phyloP scores from a whole-genome alignment of 2,888 invertebrate genomes.

The Eupithecia pulchellata region DNA sequence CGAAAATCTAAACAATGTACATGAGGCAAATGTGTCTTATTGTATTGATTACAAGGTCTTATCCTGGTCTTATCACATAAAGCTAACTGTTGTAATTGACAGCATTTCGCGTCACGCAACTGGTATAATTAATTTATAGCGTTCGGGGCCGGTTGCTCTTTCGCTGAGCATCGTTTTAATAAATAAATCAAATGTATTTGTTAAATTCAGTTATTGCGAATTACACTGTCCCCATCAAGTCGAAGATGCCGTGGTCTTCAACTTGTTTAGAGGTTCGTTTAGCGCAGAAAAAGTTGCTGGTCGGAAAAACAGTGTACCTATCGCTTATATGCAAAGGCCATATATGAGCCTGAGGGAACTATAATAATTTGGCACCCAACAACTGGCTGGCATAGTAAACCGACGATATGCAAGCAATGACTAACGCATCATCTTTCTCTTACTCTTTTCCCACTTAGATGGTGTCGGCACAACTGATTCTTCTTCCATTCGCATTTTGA shows the following conservation, averaged over 20 bases:
- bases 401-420: no score
- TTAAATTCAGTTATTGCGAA: background rate
- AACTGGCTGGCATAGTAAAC: no score
- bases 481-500: no score
- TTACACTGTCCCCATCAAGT: background rate
- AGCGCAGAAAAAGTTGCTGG: no score
- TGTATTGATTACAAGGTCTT: slow-evolving; percentile 23
- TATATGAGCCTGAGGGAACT: no score
- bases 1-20: slow-evolving; percentile 23
- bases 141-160: background rate
- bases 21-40: slow-evolving; percentile 9
- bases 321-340: background rate
- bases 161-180: background rate
- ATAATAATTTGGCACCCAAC: no score
- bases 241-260: no score
- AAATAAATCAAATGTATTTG: background rate
- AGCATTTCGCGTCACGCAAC: background rate
- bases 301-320: no score
- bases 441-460: no score
- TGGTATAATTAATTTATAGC: background rate
- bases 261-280: no score
- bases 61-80: slow-evolving; percentile 19
- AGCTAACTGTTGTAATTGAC: slow-evolving; percentile 15
- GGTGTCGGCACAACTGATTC: no score
- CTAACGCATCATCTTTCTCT: no score